Conservation (phyloP, 2,113 vertebrate genomes). For the Rana temporaria region DNA sequence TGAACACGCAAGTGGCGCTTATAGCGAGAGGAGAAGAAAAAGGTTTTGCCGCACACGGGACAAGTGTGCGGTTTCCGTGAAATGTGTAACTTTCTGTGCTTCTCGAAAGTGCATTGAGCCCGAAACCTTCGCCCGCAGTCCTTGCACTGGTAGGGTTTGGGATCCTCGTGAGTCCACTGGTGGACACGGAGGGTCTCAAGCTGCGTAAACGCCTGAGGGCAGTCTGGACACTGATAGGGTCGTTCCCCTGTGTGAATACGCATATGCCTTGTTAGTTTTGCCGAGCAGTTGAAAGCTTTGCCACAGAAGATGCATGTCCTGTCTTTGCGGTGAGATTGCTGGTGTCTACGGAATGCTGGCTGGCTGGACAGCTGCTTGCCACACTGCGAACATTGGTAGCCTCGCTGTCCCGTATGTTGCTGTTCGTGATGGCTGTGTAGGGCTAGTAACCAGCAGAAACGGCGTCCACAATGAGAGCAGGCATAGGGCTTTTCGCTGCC, state of each 20-base stretch:
- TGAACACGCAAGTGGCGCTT: conserved; percentile 55
- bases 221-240: conserved; percentile 79
- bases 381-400: conserved; percentile 77
- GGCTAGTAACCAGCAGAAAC: conserved; percentile 44
- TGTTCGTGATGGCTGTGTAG: conserved; percentile 43
- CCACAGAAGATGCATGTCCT: conserved; percentile 78
- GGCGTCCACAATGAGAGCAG: conserved; percentile 27
- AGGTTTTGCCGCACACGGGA: conserved; percentile 67
- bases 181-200: conserved; percentile 78
- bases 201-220: conserved; percentile 83
- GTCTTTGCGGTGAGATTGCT: conserved; percentile 78
- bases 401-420: conserved; percentile 36
- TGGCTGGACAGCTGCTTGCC: conserved; percentile 79
- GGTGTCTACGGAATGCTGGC: conserved; percentile 81
- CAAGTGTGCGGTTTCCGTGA: conserved; percentile 53
- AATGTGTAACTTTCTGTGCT: conserved; percentile 33
- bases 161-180: conserved; percentile 58
- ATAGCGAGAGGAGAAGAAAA: conserved; percentile 46
- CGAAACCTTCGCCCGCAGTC: conserved; percentile 77
- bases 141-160: conserved; percentile 72
- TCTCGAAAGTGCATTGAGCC: conserved; percentile 34
- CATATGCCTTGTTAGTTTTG: conserved; percentile 79
- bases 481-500: conserved; percentile 44
- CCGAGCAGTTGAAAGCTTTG: conserved; percentile 80
- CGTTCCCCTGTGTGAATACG: conserved; percentile 77